A percentile compares a stretch with the other conserved stretches of the same genome.
Evolutionary conservation across 2,113 vertebrate genomes (phyloP).

Genomic region (Pygoscelis adeliae): DNA sequence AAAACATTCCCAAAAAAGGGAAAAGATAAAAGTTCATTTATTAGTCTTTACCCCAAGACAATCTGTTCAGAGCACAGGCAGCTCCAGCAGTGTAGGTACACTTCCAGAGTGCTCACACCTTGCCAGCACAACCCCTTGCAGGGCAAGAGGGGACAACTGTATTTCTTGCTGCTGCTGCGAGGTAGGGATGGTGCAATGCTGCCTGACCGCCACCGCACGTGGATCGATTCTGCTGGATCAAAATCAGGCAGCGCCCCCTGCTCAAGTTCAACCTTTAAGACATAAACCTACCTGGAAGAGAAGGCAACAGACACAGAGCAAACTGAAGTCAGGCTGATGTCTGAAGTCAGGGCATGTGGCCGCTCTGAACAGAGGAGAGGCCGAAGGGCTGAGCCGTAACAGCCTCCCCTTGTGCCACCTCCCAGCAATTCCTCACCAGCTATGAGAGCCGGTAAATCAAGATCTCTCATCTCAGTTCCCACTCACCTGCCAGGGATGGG

Average conservation of each 20-base stretch:
- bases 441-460: not conserved
- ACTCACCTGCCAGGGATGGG: not conserved
- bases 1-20: not conserved
- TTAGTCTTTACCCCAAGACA: not conserved
- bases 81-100: not conserved
- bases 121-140: not conserved
- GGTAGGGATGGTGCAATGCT: not conserved
- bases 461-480: not conserved
- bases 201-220: rapidly evolving
- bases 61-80: not conserved
- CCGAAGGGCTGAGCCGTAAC: rapidly evolving
- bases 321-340: not conserved
- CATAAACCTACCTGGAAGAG: not conserved
- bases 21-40: not conserved
- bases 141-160: not conserved
- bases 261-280: not conserved
- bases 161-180: not conserved
- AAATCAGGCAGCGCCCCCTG: not conserved
- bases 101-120: not conserved
- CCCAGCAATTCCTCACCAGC: not conserved
- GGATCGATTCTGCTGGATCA: not conserved
- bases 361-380: not conserved
- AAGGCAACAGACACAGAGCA: not conserved
- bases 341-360: not conserved
- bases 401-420: not conserved